Percentiles rank a stretch among this genome's conserved stretches.
Conservation (phyloP, 2,113 vertebrate genomes). For the Tringa solitaria region DNA sequence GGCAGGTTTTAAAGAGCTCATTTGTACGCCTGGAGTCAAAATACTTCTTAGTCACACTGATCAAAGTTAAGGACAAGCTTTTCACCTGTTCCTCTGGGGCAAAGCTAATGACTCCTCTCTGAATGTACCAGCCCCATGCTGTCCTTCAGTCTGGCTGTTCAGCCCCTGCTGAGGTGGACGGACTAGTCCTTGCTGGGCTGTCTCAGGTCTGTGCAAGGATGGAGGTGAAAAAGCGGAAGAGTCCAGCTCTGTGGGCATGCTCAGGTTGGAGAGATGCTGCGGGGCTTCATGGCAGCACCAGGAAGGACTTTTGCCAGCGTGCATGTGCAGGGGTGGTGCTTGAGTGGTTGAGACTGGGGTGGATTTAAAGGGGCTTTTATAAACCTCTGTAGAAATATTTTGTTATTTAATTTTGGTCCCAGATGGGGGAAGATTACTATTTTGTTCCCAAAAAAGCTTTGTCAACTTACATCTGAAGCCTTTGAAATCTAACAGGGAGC, state of each 20-base stretch:
- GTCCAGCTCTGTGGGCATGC: not conserved
- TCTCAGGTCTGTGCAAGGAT: not conserved
- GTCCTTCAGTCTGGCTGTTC: not conserved
- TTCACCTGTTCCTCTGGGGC: not conserved
- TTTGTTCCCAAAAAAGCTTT: not conserved
- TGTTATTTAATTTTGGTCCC: not conserved
- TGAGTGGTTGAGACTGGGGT: not conserved
- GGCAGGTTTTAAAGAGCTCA: not conserved
- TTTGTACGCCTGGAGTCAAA: not conserved
- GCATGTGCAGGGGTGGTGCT: not conserved
- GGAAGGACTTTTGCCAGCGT: not conserved
- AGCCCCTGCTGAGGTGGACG: fast-evolving
- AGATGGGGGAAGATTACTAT: not conserved
- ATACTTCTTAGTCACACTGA: not conserved
- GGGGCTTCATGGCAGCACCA: not conserved
- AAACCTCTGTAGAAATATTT: not conserved
- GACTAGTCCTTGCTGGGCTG: not conserved
- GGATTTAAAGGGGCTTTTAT: not conserved
- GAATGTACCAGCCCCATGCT: not conserved
- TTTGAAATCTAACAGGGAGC: not conserved
- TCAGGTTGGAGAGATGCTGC: not conserved
- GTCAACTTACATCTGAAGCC: not conserved
- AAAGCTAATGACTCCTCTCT: not conserved
- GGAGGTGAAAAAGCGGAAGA: not conserved
- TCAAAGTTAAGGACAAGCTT: not conserved